Evolutionary conservation across 1,140 invertebrate genomes (phyloP), one percentile per base, ranked within the genome.

Genomic region (Rhopalosiphum maidis): DNA sequence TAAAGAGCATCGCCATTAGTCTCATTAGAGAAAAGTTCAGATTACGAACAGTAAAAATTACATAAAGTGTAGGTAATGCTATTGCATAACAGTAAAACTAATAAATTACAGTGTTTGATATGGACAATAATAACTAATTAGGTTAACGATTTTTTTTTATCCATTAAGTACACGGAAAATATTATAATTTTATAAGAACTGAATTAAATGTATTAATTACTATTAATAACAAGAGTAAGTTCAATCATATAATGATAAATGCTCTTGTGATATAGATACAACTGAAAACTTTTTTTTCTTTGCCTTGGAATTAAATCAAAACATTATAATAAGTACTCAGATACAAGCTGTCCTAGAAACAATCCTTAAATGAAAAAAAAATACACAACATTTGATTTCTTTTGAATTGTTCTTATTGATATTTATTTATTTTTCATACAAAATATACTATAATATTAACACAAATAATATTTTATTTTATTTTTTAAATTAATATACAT

Each of bases 401-500:
- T 90, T 25, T 60, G 41, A 90, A 90, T 60, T 90, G 68, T 82
- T 48, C 41, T 48, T 91, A 43, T 92, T 51, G 54, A 55, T 23
- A 85, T 92, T 92, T 54, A 92, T 92, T 85, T 85, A 92, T 92
- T 92, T 92, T 92, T 54, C 82, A 92, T 92, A 92, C 91, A 92
- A 92, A 92, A 92, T 92, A 92, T 92, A 92, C 68, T 92, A 83
- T 92, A 85, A 91, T 25, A 92, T 92, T 51, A 92, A 92, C 91
- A 92, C 46, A 92, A 92, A 85, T 92, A 85, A 92, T 92, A 22
- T 55, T 90, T 41, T 60, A 41, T 90, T 90, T 60, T 41, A 41
- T 60, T 54, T 91, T 82, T 91, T 77, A 22, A 91, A 92, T 92
- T 37, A 92, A 85, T 85, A 54, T 83, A 92, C 46, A 92, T 82